phyloP scores from a whole-genome alignment of 2,888 invertebrate genomes.

The Cremastinae sp. region DNA sequence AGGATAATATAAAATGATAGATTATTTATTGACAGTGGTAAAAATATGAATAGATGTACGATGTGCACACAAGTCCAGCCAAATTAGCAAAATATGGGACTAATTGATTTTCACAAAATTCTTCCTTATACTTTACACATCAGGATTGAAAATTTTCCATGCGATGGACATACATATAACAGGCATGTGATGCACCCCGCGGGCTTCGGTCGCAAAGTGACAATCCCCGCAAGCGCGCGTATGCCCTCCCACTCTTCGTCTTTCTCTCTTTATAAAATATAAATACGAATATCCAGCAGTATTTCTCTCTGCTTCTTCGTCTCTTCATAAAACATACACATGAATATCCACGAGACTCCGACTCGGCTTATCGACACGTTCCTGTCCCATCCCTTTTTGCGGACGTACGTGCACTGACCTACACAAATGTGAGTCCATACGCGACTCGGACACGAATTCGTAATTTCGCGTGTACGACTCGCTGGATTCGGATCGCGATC shows the following conservation, averaged over 20 bases:
- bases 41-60: too few species aligned
- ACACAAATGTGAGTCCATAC: too few species aligned
- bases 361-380: constrained; percentile 63
- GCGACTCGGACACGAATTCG: not conserved
- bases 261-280: not conserved
- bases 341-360: constrained; percentile 49
- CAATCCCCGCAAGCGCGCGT: not conserved
- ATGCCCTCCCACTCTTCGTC: not conserved
- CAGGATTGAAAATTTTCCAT: too few species aligned
- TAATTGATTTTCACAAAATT: too few species aligned
- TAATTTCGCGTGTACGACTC: too few species aligned
- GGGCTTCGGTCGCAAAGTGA: not conserved
- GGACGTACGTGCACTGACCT: too few species aligned
- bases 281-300: not conserved
- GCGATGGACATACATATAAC: not conserved
- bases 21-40: too few species aligned
- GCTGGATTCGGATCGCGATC: constrained; percentile 4
- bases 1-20: too few species aligned
- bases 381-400: constrained; percentile 32
- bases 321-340: too few species aligned
- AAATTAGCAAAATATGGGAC: too few species aligned
- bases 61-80: too few species aligned
- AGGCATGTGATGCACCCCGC: not conserved
- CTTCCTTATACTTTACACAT: too few species aligned
- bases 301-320: constrained; percentile 14